phyloP scores from a whole-genome alignment of 2,888 invertebrate species.

The Euzophera pinguis region DNA sequence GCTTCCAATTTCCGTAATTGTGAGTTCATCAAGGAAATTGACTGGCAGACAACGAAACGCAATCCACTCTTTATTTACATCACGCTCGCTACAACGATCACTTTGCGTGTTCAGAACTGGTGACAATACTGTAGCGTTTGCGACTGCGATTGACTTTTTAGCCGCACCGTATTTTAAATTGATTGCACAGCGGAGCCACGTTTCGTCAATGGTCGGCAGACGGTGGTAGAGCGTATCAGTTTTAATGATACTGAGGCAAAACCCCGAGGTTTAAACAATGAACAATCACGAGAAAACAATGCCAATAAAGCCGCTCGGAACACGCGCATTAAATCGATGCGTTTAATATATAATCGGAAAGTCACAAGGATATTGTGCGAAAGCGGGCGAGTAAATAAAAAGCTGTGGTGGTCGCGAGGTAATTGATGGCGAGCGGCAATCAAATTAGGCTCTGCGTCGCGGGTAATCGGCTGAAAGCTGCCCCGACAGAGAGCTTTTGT shows the following conservation, averaged over 20 bases:
- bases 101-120: slow-evolving; percentile 34
- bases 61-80: slow-evolving; percentile 55
- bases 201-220: slow-evolving; percentile 10
- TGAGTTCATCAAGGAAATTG: slow-evolving; percentile 76
- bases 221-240: slow-evolving; percentile 20
- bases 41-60: slow-evolving; percentile 59
- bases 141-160: slow-evolving; percentile 30
- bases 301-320: slow-evolving; percentile 42
- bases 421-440: slow-evolving; percentile 74
- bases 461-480: slow-evolving; percentile 75
- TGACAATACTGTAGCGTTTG: slow-evolving; percentile 34
- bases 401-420: slow-evolving; percentile 59
- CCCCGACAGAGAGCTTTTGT: slow-evolving; percentile 62
- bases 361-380: slow-evolving; percentile 40
- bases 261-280: slow-evolving; percentile 33
- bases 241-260: slow-evolving; percentile 36
- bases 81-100: slow-evolving; percentile 41
- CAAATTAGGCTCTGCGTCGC: slow-evolving; percentile 73
- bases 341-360: slow-evolving; percentile 51
- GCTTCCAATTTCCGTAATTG: slow-evolving; percentile 73
- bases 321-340: slow-evolving; percentile 47
- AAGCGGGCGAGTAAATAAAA: slow-evolving; percentile 61
- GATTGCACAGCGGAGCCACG: slow-evolving; percentile 14
- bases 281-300: slow-evolving; percentile 45
- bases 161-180: slow-evolving; percentile 10